These are phyloP conservation scores for Ophion slaviceki DNA, from an alignment of 2,888 invertebrate genomes.

Conservation along the genomic window DNA sequence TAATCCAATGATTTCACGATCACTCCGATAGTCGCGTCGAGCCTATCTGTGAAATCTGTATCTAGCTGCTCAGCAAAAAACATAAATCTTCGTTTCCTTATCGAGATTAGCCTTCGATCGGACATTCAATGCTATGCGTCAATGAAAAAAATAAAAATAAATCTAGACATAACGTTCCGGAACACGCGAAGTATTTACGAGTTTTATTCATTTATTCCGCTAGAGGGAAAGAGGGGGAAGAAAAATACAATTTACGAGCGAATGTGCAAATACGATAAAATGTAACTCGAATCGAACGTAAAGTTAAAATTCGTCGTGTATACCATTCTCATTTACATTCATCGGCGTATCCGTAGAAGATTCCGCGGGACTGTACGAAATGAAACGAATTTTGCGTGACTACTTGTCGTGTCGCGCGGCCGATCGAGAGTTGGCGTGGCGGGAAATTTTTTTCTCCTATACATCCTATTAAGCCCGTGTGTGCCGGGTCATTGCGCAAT, in stretches of 20 bases:
- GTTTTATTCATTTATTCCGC: no score
- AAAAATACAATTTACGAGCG: no score
- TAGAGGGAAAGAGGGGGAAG: no score
- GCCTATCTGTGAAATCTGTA: background rate
- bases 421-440: conserved; percentile 38
- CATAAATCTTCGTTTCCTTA: background rate
- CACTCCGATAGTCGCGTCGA: background rate
- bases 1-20: conserved; percentile 20
- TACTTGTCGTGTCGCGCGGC: conserved; percentile 20
- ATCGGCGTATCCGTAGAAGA: background rate
- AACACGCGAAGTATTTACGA: no score
- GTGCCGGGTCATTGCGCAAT: conserved; percentile 62
- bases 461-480: conserved; percentile 59
- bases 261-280: no score
- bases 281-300: no score
- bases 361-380: background rate
- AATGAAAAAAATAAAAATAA: no score
- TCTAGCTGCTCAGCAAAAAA: background rate
- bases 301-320: no score
- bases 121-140: background rate
- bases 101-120: background rate
- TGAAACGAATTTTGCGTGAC: conserved; percentile 34
- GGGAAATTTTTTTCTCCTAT: conserved; percentile 29
- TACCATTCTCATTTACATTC: background rate
- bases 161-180: no score